These are phyloP conservation scores for Syrphus vitripennis DNA, from an alignment of 2,888 invertebrate species.

Conservation along the genomic window DNA sequence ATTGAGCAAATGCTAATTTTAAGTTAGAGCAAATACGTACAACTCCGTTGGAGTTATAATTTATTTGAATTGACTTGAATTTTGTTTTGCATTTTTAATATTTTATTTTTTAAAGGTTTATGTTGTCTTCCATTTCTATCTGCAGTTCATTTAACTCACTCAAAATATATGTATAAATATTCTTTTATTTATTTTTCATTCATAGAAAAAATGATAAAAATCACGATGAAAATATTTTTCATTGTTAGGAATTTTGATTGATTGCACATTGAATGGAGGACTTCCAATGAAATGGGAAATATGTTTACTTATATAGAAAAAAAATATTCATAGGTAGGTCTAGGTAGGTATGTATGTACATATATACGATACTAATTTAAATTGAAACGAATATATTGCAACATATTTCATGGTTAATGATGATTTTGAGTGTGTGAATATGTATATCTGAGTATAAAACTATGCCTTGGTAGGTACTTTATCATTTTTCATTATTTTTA, in stretches of 20 bases:
- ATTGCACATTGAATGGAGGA: slow-evolving; percentile 25
- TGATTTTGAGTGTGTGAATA: not conserved
- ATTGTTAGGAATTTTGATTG: slow-evolving; percentile 38
- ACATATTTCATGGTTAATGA: not conserved
- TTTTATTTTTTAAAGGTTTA: not conserved
- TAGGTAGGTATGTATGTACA: too few species aligned
- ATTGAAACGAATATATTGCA: not conserved
- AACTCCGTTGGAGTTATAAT: not conserved
- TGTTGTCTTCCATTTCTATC: not conserved
- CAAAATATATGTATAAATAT: too few species aligned
- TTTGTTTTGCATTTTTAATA: not conserved
- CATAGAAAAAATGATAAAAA: not conserved
- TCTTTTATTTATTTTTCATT: not conserved
- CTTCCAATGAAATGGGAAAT: not conserved
- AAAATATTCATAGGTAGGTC: not conserved
- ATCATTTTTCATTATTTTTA: slow-evolving; percentile 2
- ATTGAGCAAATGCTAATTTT: too few species aligned
- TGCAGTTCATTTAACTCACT: slow-evolving; percentile 1
- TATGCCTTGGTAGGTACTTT: not conserved
- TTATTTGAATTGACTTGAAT: not conserved
- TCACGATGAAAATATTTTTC: slow-evolving; percentile 2
- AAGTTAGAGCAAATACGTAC: not conserved
- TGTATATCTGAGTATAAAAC: not conserved
- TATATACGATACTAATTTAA: not conserved
- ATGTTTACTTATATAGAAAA: too few species aligned